These are phyloP conservation scores for Pelecanus crispus DNA, from an alignment of 2,113 vertebrate genomes.

Conservation along the genomic window DNA sequence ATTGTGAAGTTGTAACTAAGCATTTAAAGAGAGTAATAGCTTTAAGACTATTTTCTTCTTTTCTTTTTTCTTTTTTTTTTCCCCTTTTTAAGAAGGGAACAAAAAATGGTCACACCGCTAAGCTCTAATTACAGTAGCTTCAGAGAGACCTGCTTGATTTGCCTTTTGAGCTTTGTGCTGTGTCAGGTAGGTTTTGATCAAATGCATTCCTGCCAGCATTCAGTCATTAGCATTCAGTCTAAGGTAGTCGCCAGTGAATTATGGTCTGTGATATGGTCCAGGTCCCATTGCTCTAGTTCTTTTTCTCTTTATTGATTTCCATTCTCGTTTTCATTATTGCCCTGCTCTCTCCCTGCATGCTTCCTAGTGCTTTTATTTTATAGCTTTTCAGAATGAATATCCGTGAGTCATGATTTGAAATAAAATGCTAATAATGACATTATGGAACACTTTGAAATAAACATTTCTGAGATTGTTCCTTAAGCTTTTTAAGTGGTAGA, in stretches of 20 bases:
- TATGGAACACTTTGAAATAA: slow-evolving; percentile 26
- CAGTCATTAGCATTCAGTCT: slow-evolving; percentile 33
- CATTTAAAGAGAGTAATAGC: neutral
- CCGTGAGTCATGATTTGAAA: slow-evolving; percentile 50
- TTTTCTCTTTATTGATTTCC: slow-evolving; percentile 50
- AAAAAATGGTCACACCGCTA: neutral
- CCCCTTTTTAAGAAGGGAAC: neutral
- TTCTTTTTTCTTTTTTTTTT: rapidly evolving
- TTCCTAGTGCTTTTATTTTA: slow-evolving; percentile 37
- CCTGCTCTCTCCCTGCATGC: neutral
- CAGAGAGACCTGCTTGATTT: slow-evolving; percentile 34
- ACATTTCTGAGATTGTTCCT: slow-evolving; percentile 4
- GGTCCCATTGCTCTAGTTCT: slow-evolving; percentile 28
- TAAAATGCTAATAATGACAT: slow-evolving; percentile 49
- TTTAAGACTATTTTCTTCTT: neutral
- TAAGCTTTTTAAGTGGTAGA: neutral
- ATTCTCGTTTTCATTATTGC: slow-evolving; percentile 34
- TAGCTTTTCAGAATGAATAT: slow-evolving; percentile 44
- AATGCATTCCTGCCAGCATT: slow-evolving; percentile 31
- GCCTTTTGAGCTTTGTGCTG: slow-evolving; percentile 18
- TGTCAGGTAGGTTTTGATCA: slow-evolving; percentile 41
- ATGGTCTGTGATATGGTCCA: slow-evolving; percentile 43
- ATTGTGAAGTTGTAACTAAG: neutral
- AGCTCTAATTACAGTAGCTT: slow-evolving; percentile 34
- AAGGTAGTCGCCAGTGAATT: slow-evolving; percentile 52